These are phyloP conservation scores for Diplosoma virens DNA, from an alignment of 23 tunicate genomes.

Conservation along the genomic window DNA sequence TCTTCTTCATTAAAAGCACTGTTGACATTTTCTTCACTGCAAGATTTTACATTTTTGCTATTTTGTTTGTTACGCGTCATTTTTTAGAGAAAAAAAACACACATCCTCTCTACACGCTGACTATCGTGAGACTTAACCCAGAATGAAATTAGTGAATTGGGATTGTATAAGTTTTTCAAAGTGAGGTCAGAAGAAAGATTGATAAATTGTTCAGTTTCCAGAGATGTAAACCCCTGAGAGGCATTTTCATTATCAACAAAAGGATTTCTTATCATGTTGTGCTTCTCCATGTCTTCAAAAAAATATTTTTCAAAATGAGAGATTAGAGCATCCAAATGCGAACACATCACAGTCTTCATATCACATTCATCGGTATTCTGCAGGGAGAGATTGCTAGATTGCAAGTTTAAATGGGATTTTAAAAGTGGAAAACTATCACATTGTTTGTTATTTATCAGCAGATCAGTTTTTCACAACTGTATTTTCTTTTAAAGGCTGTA, in stretches of 20 bases:
- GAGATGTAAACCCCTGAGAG: conserved; percentile 29
- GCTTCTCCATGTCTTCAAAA: conserved; percentile 35
- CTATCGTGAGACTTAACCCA: too few relatives aligned
- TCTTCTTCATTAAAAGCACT: too few relatives aligned
- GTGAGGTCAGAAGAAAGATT: conserved; percentile 23
- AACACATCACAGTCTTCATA: conserved; percentile 22
- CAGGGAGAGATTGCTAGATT: conserved; percentile 24
- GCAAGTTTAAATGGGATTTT: conserved; percentile 27
- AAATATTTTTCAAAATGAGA: conserved; percentile 24
- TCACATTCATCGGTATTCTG: conserved; percentile 30
- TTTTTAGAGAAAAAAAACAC: too few relatives aligned
- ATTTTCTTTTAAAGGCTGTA: conserved; percentile 21
- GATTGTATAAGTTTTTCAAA: conserved; percentile 29
- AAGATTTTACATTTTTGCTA: too few relatives aligned
- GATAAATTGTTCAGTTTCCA: conserved; percentile 29
- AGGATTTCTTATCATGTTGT: conserved; percentile 27
- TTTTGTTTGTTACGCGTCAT: too few relatives aligned
- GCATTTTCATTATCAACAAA: conserved; percentile 32
- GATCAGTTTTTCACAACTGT: conserved; percentile 25
- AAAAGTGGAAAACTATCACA: conserved; percentile 35
- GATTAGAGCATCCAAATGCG: conserved; percentile 36
- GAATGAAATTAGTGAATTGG: too few relatives aligned
- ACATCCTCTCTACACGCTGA: too few relatives aligned
- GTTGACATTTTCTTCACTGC: too few relatives aligned
- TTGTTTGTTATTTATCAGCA: conserved; percentile 28